Evolutionary conservation across 2,888 invertebrate species (phyloP).

Genomic region (Heliconius ethilla): DNA sequence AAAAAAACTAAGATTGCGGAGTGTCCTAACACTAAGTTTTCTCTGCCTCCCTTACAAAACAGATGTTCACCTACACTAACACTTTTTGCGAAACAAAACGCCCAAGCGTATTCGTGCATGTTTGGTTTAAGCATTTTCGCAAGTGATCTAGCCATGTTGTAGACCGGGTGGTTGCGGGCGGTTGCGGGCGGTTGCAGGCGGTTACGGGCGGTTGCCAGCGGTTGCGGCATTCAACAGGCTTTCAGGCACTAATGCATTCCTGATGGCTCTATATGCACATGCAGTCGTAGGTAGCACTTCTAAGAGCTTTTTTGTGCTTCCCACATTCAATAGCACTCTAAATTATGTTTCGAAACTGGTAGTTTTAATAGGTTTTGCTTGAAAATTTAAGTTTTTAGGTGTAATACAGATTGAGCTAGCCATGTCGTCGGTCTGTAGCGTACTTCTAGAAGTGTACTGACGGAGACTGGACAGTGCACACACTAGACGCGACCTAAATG

Average conservation of each 20-base stretch:
- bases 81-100: constrained; percentile 2
- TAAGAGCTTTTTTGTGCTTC: constrained; percentile 21
- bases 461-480: no score
- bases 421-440: not conserved
- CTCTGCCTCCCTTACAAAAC: no score
- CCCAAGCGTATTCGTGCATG: constrained; percentile 6
- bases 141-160: constrained; percentile 16
- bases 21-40: no score
- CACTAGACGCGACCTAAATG: no score
- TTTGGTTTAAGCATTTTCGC: constrained; percentile 11
- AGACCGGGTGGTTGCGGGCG: not conserved
- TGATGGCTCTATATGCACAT: constrained; percentile 27
- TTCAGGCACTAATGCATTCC: constrained; percentile 29
- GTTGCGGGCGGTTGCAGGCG: not conserved
- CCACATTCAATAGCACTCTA: constrained; percentile 22
- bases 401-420: not conserved
- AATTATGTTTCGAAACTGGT: constrained; percentile 15
- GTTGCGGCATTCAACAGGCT: constrained; percentile 25
- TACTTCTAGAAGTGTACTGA: no score
- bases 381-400: not conserved
- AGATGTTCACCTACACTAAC: not conserved
- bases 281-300: not conserved
- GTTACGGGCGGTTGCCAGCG: not conserved
- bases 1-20: no score
- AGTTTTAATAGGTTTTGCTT: not conserved